Base-by-base conservation (phyloP, 1,140 invertebrate genomes). In the Nomia melanderi region DNA sequence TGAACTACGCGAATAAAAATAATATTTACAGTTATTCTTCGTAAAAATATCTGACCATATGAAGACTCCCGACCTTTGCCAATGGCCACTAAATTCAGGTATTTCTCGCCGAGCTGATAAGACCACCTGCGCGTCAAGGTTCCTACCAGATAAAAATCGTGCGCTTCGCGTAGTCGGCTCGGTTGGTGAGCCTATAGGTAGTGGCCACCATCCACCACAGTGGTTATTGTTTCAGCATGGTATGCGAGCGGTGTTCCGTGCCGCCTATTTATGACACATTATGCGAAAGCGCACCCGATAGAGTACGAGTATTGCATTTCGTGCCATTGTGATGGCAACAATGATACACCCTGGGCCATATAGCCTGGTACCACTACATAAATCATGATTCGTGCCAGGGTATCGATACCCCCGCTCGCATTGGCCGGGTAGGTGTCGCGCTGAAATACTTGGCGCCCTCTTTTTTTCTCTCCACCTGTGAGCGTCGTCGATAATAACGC, bases 181-280 rank as follows among this genome's bases (percentile, higher is more conserved):
- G 60, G 36, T n/a, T 74, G 76, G 70, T 54, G 69, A 59, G 71
- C 53, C 47, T 71, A 81, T 67, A 77, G 41, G 54, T 60, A 72
- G 62, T 67, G 63, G 39, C 53, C 59, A 86, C 85, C 81, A 86
- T 82, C 82, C 82, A 87, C 90, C 82, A 92, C 91, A 92, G 92
- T 92, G 91, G 90, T 92, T 92, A 92, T 92, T 92, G 91, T 92
- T 91, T 90, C 88, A 91, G 85, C 81, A 59, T 79, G 86, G 88
- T 84, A 89, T 88, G 88, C 87, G 82, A 84, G 87, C 73, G 67
- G 70, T 78, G 87, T 80, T 85, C 78, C 76, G 87, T 81, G 88
- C 89, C 88, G 88, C 90, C 90, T 92, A 91, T 92, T 92, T 92
- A 92, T 92, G 91, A 92, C 91, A 91, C 90, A 92, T 92, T 92